Evolutionary conservation across 2,113 vertebrate genomes (phyloP).

Genomic region (Toxotes chatareus): DNA sequence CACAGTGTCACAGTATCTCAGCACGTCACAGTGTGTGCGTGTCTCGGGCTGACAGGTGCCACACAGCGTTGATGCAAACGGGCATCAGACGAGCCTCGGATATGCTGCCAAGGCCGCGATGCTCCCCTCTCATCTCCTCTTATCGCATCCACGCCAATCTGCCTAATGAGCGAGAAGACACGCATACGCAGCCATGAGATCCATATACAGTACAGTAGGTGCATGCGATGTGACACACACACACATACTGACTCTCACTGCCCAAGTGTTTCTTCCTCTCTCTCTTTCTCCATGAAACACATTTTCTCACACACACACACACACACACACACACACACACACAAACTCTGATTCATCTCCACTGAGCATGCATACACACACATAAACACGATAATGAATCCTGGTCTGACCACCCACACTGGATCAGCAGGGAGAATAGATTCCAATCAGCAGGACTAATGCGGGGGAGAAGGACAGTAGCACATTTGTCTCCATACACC

Average conservation of each 20-base stretch:
- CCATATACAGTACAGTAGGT: conserved; percentile 45
- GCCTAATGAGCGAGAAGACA: conserved; percentile 70
- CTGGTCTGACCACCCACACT: conserved; percentile 69
- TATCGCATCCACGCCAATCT: conserved; percentile 54
- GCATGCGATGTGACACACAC: conserved; percentile 50
- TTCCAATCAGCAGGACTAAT: conserved; percentile 67
- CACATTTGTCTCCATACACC: conserved; percentile 52
- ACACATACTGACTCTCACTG: conserved; percentile 38
- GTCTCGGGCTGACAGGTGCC: conserved; percentile 79
- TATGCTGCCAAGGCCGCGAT: conserved; percentile 60
- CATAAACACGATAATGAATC: conserved; percentile 53
- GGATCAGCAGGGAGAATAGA: conserved; percentile 69
- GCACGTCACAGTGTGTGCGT: conserved; percentile 63
- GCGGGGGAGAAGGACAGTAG: conserved; percentile 56
- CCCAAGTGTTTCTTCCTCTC: conserved; percentile 40
- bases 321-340: conserved; percentile 33
- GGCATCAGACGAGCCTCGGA: conserved; percentile 71
- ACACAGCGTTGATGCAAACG: conserved; percentile 77
- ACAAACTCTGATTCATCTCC: conserved; percentile 46
- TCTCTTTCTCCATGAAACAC: background rate
- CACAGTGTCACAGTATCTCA: conserved; percentile 62
- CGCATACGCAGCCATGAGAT: conserved; percentile 45
- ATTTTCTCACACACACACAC: conserved; percentile 11
- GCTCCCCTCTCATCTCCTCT: conserved; percentile 52
- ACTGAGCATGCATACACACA: conserved; percentile 27